These are phyloP conservation scores for Orchestes rusci DNA, from an alignment of 2,888 invertebrate genomes.

Conservation along the genomic window DNA sequence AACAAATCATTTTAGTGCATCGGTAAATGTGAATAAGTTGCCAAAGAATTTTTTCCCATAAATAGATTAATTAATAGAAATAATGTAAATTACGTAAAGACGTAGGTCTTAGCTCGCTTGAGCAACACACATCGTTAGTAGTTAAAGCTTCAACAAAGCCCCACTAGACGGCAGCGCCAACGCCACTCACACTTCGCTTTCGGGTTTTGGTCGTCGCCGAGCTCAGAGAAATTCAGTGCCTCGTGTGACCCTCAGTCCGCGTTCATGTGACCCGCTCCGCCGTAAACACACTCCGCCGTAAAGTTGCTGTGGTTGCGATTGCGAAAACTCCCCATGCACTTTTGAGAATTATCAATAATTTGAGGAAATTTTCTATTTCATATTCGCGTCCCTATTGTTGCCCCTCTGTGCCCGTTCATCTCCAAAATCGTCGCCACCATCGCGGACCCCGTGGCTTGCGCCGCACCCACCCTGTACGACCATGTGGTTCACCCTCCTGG, in stretches of 20 bases:
- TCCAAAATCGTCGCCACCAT: constrained; percentile 55
- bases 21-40: too few species aligned
- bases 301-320: too few species aligned
- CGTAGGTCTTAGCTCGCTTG: constrained; percentile 18
- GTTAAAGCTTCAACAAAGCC: constrained; percentile 26
- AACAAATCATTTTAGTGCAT: too few species aligned
- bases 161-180: constrained; percentile 49
- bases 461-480: constrained; percentile 71
- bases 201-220: constrained; percentile 41
- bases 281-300: too few species aligned
- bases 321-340: too few species aligned
- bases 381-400: constrained; percentile 11
- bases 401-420: constrained; percentile 40
- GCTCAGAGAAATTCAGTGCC: constrained; percentile 48
- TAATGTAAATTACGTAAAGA: too few species aligned
- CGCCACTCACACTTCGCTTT: constrained; percentile 40
- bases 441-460: constrained; percentile 74
- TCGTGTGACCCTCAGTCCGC: too few species aligned
- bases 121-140: constrained; percentile 20
- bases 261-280: too few species aligned
- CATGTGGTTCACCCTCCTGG: constrained; percentile 67
- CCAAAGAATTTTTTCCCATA: too few species aligned
- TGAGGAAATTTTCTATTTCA: too few species aligned
- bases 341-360: too few species aligned
- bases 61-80: too few species aligned